These are phyloP conservation scores for Antheraea yamamai DNA, from an alignment of 2,888 invertebrate genomes.

Conservation along the genomic window DNA sequence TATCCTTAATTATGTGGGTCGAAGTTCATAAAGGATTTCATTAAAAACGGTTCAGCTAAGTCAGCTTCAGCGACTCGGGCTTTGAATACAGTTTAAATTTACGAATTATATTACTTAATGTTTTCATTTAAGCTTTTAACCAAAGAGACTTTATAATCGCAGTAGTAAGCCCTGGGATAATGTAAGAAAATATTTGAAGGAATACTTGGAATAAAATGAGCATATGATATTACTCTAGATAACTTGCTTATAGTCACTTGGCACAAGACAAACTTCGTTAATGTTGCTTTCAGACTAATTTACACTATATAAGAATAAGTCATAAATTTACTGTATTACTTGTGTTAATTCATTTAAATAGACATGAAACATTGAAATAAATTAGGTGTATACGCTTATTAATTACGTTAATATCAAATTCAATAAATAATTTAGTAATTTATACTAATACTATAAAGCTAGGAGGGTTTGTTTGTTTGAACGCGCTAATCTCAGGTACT, in stretches of 20 bases:
- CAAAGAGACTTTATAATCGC: neutral
- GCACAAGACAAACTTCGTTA: neutral
- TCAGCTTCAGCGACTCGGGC: constrained; percentile 1
- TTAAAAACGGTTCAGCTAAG: constrained; percentile 11
- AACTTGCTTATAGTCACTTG: neutral
- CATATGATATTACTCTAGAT: neutral
- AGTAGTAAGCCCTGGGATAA: neutral
- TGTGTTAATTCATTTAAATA: neutral
- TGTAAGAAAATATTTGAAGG: neutral
- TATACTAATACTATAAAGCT: no score
- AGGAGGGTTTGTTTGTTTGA: no score
- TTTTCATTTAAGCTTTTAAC: neutral
- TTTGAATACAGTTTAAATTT: constrained; percentile 11
- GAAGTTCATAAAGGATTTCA: constrained; percentile 12
- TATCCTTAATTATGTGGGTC: constrained; percentile 14
- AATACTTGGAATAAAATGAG: neutral
- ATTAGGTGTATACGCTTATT: no score
- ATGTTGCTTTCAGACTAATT: neutral
- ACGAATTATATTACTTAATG: neutral
- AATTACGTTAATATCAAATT: no score
- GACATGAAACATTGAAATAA: neutral
- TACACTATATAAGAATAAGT: neutral
- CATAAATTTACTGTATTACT: neutral
- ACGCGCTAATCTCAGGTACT: no score
- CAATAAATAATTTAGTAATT: no score